Conservation (phyloP, 2,888 invertebrate species). For the Lacanobia wlatinum region DNA sequence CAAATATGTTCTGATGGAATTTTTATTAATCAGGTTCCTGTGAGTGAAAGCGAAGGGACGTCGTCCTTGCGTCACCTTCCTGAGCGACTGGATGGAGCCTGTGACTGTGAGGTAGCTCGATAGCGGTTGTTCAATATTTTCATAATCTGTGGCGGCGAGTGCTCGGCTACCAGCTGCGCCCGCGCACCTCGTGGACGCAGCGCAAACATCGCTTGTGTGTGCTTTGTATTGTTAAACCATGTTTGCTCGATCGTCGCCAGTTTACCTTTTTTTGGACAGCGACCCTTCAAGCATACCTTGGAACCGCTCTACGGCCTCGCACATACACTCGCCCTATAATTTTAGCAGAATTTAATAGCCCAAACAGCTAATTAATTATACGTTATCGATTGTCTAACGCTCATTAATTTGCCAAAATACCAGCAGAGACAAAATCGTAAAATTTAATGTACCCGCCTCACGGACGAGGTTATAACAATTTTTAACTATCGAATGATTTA, state of each 20-base stretch:
- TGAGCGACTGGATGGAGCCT: conserved; percentile 24
- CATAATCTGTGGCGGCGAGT: conserved; percentile 57
- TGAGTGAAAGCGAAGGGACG: conserved; percentile 31
- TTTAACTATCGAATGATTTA: conserved; percentile 80
- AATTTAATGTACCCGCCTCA: conserved; percentile 76
- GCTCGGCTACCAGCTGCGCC: conserved; percentile 62
- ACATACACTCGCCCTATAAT: conserved; percentile 53
- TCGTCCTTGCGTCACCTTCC: conserved; percentile 36
- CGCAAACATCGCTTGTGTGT: conserved; percentile 63
- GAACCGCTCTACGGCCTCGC: conserved; percentile 48
- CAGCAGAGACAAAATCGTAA: conserved; percentile 78
- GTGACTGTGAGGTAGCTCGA: conserved; percentile 42
- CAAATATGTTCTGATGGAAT: conserved; percentile 27
- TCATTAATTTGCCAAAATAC: conserved; percentile 79
- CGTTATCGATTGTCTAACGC: conserved; percentile 71
- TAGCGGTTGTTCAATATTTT: conserved; percentile 63
- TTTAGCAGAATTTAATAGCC: conserved; percentile 42
- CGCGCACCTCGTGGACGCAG: conserved; percentile 45
- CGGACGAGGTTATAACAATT: conserved; percentile 75
- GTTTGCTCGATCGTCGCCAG: conserved; percentile 72
- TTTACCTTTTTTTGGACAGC: conserved; percentile 72
- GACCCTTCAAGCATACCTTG: conserved; percentile 64
- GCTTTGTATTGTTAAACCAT: conserved; percentile 66
- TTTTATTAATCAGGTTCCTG: conserved; percentile 20
- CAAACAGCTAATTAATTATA: conserved; percentile 65